Base-by-base conservation (phyloP, 2,113 vertebrate genomes). In the Nothobranchius furzeri region DNA sequence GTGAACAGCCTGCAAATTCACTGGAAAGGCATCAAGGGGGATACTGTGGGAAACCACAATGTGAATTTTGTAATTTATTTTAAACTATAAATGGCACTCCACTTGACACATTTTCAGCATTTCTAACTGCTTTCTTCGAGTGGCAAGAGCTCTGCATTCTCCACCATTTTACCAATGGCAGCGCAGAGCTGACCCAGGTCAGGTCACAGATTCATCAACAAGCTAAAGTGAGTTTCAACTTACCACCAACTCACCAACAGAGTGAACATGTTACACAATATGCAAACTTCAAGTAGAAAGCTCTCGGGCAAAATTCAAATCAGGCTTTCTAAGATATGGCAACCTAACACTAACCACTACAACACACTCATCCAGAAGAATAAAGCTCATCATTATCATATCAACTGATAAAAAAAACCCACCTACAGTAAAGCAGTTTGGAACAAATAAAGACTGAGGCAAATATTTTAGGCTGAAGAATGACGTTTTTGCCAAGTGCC, bases 391-490 rank as follows among this genome's bases (percentile, higher is more conserved):
- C 11, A 13, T 46, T 46, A 30, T 20, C 24, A 24, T 14, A 49
- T 49, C 42, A 17, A 40, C 20, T 45, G 20, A 37, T 59, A 51
- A n/a, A 42, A 15, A 55, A 62, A 62, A 10, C 7, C 48, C 4
- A 47, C 13, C 13, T 37, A 45, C 24, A 52, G 55, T 13, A 6
- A 15, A 7, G 37, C 12, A 46, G 35, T 54, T 65, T 66, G 24
- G n/a, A 30, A 65, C 14, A n/a, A 55, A 54, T 54, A 30, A 35
- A 30, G 37, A 13, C 61, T 40, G 58, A 47, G 43, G 35, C 14
- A 11, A 25, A 42, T 42, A 71, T 64, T 68, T 71, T 24, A 64
- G 24, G 48, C 35, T 40, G 14, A 14, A 20, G 35, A 40, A 8
- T 40, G 25, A 64, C 20, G 7, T 36, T 36, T 63, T 15, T 48